phyloP scores from a whole-genome alignment of 2,888 invertebrate genomes.

The Lasioglossum pauxillum region DNA sequence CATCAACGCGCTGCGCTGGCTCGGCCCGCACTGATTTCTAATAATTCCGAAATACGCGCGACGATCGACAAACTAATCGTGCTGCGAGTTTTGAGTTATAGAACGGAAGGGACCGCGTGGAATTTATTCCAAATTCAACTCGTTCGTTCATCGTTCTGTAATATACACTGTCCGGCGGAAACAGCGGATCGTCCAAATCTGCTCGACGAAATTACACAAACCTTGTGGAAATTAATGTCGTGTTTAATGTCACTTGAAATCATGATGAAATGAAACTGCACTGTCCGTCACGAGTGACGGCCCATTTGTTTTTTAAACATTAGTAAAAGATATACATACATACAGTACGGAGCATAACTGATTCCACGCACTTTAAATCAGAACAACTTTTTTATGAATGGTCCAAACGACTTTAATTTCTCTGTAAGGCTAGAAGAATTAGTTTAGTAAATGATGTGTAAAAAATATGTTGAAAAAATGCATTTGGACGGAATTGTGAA shows the following conservation, averaged over 20 bases:
- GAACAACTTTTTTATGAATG: no score
- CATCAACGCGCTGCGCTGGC: not conserved
- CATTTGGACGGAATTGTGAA: no score
- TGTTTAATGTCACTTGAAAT: not conserved
- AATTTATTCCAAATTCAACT: not conserved
- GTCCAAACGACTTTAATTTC: no score
- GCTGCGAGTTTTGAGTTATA: not conserved
- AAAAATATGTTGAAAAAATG: no score
- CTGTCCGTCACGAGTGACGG: not conserved
- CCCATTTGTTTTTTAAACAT: not conserved
- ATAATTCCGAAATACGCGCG: not conserved
- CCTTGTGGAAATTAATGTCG: not conserved
- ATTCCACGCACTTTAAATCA: no score
- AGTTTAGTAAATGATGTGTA: no score
- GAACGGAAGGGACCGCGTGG: not conserved
- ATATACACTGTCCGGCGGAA: not conserved
- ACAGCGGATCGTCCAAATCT: not conserved
- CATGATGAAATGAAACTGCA: not conserved
- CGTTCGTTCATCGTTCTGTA: not conserved
- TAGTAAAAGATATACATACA: no score
- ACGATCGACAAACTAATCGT: not conserved
- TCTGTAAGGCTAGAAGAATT: no score
- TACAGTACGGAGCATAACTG: no score
- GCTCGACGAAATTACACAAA: not conserved
- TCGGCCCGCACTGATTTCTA: conserved; percentile 4